phyloP scores from a whole-genome alignment of 2,113 vertebrate species.

The Arizona elegans region DNA sequence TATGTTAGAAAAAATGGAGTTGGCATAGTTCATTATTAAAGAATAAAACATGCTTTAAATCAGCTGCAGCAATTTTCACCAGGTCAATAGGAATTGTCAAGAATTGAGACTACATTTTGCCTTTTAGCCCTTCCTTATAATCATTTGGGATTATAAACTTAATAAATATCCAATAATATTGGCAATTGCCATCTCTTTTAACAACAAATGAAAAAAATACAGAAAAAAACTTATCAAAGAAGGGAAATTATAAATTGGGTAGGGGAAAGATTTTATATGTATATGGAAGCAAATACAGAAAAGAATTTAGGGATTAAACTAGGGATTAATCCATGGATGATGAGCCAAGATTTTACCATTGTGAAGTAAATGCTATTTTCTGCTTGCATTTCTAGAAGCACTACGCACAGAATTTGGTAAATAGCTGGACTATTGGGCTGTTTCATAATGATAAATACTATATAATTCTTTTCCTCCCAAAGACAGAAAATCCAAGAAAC shows the following conservation, averaged over 20 bases:
- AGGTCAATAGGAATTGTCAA: conserved; percentile 56
- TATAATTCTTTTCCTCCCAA: background rate
- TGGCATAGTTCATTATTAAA: conserved; percentile 66
- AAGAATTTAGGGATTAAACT: background rate
- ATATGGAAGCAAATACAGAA: background rate
- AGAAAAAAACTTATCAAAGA: conserved; percentile 1
- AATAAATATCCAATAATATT: conserved; percentile 46
- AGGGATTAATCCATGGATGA: background rate
- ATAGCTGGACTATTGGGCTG: background rate
- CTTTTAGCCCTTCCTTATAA: conserved; percentile 59
- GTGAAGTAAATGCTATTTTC: background rate
- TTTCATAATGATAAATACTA: background rate
- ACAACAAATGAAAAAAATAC: conserved; percentile 22
- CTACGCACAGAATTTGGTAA: background rate
- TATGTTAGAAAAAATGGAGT: conserved; percentile 64
- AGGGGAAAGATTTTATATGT: background rate
- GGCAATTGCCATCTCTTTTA: conserved; percentile 35
- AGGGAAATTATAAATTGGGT: background rate
- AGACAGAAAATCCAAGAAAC: background rate
- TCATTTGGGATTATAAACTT: conserved; percentile 49
- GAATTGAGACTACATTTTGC: conserved; percentile 49
- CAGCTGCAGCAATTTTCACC: conserved; percentile 66
- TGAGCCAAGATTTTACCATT: background rate
- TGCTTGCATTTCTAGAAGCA: background rate
- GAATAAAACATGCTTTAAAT: conserved; percentile 64